Percentiles rank a stretch among this genome's conserved stretches.
These are phyloP conservation scores for Petroica traversi DNA, from an alignment of 2,113 vertebrate species.

Conservation along the genomic window DNA sequence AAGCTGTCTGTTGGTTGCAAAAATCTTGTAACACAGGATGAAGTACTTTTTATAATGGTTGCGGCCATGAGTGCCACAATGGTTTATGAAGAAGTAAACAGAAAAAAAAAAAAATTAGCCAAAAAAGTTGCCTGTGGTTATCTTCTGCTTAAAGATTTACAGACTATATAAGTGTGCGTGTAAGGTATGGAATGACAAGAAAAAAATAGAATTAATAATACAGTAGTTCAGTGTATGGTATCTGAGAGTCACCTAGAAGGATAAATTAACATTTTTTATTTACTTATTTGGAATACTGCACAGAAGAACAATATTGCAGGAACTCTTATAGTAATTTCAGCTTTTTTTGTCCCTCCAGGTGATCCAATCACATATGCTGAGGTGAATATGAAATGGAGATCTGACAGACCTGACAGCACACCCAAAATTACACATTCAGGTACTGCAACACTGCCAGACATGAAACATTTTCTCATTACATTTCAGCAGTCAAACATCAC, in stretches of 20 bases:
- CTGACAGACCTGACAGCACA: not conserved
- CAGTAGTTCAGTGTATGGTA: not conserved
- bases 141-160: not conserved
- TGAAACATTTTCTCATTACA: not conserved
- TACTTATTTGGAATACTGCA: not conserved
- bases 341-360: not conserved
- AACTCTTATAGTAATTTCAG: not conserved
- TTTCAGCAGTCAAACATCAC: not conserved
- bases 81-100: not conserved
- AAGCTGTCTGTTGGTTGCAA: not conserved
- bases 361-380: not conserved
- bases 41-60: not conserved
- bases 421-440: not conserved
- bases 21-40: not conserved
- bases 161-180: not conserved
- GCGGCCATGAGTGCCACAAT: not conserved
- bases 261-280: too few species aligned
- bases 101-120: not conserved
- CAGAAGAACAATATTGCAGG: not conserved
- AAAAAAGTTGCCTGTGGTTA: not conserved
- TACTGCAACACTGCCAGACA: not conserved
- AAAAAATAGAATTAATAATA: not conserved
- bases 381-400: not conserved
- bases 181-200: not conserved
- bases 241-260: not conserved